Conservation (phyloP, 2,888 invertebrate species). For the Lordiphosa fenestrarum region DNA sequence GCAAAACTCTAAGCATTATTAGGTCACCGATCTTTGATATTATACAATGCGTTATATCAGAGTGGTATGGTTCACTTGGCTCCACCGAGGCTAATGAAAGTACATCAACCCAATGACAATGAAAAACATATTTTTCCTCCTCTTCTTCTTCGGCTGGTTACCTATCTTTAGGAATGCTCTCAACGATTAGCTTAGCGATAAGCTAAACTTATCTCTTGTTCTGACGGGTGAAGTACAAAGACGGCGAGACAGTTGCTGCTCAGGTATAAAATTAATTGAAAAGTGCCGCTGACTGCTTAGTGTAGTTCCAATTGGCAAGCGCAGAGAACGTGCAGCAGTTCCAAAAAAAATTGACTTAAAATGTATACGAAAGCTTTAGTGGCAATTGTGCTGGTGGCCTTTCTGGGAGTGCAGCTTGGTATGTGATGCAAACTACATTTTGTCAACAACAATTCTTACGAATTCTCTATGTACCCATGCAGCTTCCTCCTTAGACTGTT, state of each 20-base stretch:
- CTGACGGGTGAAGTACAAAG: background rate
- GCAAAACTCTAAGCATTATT: too few relatives aligned
- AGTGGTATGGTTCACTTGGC: too few relatives aligned
- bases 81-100: conserved; percentile 1
- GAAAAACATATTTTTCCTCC: too few relatives aligned
- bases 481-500: conserved; percentile 46
- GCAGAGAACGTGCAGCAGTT: background rate
- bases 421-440: too few relatives aligned
- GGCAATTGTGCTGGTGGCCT: conserved; percentile 33
- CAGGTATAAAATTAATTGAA: background rate
- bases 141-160: too few relatives aligned
- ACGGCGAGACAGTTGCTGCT: background rate
- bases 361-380: conserved; percentile 39
- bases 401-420: conserved; percentile 43
- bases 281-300: conserved; percentile 20
- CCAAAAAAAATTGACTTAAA: background rate
- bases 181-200: background rate
- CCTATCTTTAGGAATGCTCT: too few relatives aligned
- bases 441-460: background rate
- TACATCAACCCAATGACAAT: background rate
- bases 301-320: conserved; percentile 2
- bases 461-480: background rate
- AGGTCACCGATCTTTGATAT: too few relatives aligned
- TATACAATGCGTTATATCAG: too few relatives aligned
- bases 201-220: conserved; percentile 5